A percentile compares a stretch with the other conserved stretches of the same genome.
Evolutionary conservation across 37 sponge, comb jelly and placozoan genomes (phyloP).

Genomic region (Halichondria panicea): DNA sequence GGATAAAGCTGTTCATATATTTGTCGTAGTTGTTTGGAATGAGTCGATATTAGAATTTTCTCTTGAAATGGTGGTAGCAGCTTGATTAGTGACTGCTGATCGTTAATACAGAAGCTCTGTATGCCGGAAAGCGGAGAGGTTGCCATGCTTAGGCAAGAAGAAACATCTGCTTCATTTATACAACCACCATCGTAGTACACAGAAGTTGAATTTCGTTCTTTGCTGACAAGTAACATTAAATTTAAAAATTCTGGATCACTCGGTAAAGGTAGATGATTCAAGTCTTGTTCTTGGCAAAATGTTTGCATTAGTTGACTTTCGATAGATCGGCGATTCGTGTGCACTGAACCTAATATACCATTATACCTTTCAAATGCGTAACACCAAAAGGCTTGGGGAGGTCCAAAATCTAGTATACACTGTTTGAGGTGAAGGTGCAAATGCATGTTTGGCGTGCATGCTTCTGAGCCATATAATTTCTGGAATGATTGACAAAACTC

Average conservation of each 20-base stretch:
- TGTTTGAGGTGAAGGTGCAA: slow-evolving; percentile 54
- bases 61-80: slow-evolving; percentile 18
- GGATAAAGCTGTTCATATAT: slow-evolving; percentile 33
- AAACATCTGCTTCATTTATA: not conserved
- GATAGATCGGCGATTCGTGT: slow-evolving; percentile 37
- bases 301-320: slow-evolving; percentile 56
- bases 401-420: slow-evolving; percentile 58
- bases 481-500: slow-evolving; percentile 31
- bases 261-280: not conserved
- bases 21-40: not conserved
- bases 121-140: not conserved
- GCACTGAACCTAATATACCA: slow-evolving; percentile 53
- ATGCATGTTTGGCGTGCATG: slow-evolving; percentile 60
- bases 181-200: too few relatives aligned
- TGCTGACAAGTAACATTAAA: too few relatives aligned
- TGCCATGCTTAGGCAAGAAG: not conserved
- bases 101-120: slow-evolving; percentile 6
- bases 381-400: slow-evolving; percentile 65
- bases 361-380: slow-evolving; percentile 58
- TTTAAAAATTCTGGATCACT: not conserved
- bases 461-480: slow-evolving; percentile 37
- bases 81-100: too few relatives aligned
- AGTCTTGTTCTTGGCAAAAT: slow-evolving; percentile 7
- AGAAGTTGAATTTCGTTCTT: too few relatives aligned
- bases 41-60: not conserved